These are phyloP conservation scores for Sitta carolinensis DNA, from an alignment of 2,797 vertebrate species.

Conservation along the genomic window DNA sequence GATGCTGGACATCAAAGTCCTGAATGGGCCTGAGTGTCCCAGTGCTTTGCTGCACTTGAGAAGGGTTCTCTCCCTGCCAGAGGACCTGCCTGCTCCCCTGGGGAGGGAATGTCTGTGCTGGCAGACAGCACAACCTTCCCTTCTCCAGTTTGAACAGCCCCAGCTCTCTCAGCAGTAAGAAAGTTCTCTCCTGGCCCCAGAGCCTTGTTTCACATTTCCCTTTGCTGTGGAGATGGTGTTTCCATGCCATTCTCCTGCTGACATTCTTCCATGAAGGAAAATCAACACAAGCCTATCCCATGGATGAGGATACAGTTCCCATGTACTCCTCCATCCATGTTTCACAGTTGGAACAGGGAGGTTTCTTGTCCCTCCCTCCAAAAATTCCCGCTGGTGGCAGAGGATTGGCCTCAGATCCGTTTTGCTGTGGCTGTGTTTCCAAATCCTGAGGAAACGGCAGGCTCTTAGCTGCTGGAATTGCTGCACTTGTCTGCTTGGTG, in stretches of 20 bases:
- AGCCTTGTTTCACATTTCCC: neutral
- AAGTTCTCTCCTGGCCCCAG: neutral
- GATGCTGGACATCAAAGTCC: neutral
- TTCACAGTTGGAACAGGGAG: neutral
- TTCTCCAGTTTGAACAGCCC: neutral
- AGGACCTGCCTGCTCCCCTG: neutral
- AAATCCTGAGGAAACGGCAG: neutral
- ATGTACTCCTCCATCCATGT: neutral
- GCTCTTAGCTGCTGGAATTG: neutral
- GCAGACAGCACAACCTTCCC: neutral
- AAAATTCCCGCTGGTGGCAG: rapidly evolving
- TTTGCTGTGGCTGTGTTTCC: neutral
- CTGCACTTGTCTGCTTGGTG: neutral
- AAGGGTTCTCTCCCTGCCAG: neutral
- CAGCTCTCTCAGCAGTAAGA: neutral
- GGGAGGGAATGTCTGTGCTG: neutral
- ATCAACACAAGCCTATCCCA: neutral
- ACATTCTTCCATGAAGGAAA: neutral
- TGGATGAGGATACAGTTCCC: neutral
- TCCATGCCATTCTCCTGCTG: neutral
- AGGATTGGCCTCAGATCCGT: neutral
- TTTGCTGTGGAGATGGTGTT: neutral
- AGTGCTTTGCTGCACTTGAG: neutral
- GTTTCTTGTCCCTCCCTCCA: neutral
- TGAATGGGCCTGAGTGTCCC: neutral